These are phyloP conservation scores for Proteles cristata DNA, from an alignment of 2,113 vertebrate species.

Conservation along the genomic window DNA sequence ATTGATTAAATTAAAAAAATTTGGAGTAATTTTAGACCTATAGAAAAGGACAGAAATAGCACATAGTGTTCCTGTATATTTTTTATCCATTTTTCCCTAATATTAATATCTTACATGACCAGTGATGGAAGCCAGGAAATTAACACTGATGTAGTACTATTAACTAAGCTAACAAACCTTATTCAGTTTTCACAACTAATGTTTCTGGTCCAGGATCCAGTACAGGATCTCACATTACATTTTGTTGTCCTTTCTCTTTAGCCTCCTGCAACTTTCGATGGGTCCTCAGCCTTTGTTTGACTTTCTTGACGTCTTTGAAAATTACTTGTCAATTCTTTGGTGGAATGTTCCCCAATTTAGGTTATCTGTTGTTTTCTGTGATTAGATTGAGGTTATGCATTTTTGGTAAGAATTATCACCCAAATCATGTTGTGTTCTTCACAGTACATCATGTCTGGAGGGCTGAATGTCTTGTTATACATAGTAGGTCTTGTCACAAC, in stretches of 20 bases:
- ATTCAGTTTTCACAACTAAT: background rate
- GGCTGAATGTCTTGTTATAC: background rate
- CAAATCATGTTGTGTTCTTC: background rate
- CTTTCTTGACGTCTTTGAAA: conserved; percentile 15
- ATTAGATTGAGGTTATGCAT: background rate
- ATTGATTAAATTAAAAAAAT: background rate
- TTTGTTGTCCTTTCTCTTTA: background rate
- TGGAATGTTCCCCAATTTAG: background rate
- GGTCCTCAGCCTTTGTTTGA: background rate
- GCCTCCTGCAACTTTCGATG: background rate
- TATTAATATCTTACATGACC: background rate
- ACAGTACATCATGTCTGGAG: background rate
- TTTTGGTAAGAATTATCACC: background rate
- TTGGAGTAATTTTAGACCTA: background rate
- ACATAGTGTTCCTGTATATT: background rate
- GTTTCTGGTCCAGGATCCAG: background rate
- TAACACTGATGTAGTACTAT: background rate
- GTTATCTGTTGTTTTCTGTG: background rate
- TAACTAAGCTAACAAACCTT: background rate
- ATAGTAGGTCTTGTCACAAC: background rate
- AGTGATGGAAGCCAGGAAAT: background rate
- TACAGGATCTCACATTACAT: background rate
- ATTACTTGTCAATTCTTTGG: background rate
- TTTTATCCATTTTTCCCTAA: background rate
- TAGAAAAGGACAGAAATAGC: background rate